These are phyloP conservation scores for Proisotoma minuta DNA, from an alignment of 2,888 invertebrate genomes.

Conservation along the genomic window DNA sequence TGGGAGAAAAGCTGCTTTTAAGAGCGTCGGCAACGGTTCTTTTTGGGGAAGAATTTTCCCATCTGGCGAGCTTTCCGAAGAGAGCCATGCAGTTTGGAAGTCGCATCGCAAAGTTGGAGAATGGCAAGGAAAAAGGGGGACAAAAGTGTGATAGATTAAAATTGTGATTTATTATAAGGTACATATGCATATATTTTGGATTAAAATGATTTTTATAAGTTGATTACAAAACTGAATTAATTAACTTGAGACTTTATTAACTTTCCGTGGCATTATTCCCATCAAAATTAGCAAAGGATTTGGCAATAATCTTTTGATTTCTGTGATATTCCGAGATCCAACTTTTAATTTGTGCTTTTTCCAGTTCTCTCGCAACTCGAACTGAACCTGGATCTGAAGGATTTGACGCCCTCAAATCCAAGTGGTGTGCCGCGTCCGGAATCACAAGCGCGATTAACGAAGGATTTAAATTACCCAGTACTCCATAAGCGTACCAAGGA, in stretches of 20 bases:
- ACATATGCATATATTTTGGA: no score
- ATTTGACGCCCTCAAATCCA: constrained; percentile 68
- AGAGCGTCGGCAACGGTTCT: constrained; percentile 63
- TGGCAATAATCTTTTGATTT: constrained; percentile 8
- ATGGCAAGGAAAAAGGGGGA: constrained; percentile 79
- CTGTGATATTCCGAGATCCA: constrained; percentile 56
- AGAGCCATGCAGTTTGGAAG: constrained; percentile 96
- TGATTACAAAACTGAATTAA: no score
- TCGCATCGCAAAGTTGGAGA: constrained; percentile 69
- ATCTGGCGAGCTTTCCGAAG: constrained; percentile 67
- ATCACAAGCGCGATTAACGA: constrained; percentile 66
- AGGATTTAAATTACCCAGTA: constrained; percentile 63
- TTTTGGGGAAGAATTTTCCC: constrained; percentile 61
- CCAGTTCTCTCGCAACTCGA: constrained; percentile 59
- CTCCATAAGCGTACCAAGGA: constrained; percentile 83
- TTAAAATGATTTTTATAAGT: no score
- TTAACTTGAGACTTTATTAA: no score
- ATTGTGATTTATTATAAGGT: no score
- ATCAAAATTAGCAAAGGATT: constrained; percentile 2
- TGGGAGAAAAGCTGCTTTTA: constrained; percentile 90
- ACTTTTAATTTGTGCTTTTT: constrained; percentile 58
- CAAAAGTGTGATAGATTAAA: constrained; percentile 61
- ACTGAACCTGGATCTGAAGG: constrained; percentile 63
- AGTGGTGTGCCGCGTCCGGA: constrained; percentile 78
- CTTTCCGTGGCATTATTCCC: no score